Evolutionary conservation across 2,113 vertebrate genomes (phyloP).

Genomic region (Piprites chloris): DNA sequence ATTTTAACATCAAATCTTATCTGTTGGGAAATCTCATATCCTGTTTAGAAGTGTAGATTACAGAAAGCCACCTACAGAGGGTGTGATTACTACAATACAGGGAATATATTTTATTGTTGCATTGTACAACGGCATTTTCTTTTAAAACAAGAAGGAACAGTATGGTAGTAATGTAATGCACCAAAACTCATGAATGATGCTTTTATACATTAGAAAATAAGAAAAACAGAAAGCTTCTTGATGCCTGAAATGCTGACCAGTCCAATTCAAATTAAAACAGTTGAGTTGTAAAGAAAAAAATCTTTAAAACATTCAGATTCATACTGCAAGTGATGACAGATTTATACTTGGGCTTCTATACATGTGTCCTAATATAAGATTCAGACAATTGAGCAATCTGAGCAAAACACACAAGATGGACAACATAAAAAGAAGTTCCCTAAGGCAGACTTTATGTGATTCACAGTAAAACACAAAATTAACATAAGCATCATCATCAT

Average conservation of each 20-base stretch:
- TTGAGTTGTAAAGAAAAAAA: background rate
- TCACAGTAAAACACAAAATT: background rate
- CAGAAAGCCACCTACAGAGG: background rate
- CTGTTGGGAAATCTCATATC: background rate
- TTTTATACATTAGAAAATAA: background rate
- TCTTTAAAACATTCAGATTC: background rate
- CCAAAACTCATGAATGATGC: background rate
- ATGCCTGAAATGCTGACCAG: background rate
- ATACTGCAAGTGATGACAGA: background rate
- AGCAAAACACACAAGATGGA: background rate
- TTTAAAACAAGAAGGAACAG: background rate
- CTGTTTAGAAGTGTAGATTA: background rate
- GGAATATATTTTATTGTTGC: background rate
- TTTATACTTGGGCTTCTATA: background rate
- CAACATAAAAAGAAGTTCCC: background rate
- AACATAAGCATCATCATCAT: background rate
- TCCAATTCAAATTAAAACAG: background rate
- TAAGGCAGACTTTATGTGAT: background rate
- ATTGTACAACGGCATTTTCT: background rate
- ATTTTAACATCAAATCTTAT: background rate
- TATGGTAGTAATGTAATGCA: background rate
- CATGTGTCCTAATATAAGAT: background rate
- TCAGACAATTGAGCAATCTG: background rate
- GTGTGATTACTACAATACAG: background rate
- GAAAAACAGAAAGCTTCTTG: background rate